Evolutionary conservation across 2,113 vertebrate genomes (phyloP).

Genomic region (Coptodon rendalli): DNA sequence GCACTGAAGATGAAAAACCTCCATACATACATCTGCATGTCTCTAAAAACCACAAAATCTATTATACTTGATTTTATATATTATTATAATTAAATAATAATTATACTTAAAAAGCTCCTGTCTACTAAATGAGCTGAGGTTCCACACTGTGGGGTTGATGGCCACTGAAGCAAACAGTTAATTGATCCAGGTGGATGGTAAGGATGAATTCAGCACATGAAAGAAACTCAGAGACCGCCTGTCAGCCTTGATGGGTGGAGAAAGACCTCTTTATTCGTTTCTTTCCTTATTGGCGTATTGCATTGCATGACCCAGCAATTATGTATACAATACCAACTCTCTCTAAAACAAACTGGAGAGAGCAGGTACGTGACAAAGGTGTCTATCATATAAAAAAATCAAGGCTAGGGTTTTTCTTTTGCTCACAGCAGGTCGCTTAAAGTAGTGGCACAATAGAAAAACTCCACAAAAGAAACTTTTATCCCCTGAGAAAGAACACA

Average conservation of each 20-base stretch:
- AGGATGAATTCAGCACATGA: conserved; percentile 72
- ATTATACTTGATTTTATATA: not conserved
- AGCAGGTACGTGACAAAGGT: not conserved
- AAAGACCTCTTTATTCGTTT: conserved; percentile 71
- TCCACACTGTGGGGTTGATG: conserved; percentile 43
- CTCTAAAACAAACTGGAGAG: conserved; percentile 21
- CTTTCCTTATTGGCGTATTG: conserved; percentile 57
- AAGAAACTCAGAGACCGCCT: conserved; percentile 54
- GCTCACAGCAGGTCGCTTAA: conserved; percentile 58
- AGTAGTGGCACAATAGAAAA: conserved; percentile 41
- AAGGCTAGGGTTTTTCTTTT: conserved; percentile 39
- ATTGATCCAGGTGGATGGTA: conserved; percentile 73
- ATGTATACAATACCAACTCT: conserved; percentile 38
- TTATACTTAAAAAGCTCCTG: not conserved
- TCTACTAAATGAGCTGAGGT: conserved; percentile 17
- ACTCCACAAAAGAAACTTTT: conserved; percentile 9
- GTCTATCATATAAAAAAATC: conserved; percentile 34
- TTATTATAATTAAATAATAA: not conserved
- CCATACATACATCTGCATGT: not conserved
- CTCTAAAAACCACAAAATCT: not conserved
- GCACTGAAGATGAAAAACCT: not conserved
- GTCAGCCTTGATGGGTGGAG: conserved; percentile 63
- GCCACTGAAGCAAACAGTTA: conserved; percentile 70
- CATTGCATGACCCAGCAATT: conserved; percentile 65
- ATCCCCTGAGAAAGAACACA: not conserved